These are phyloP conservation scores for Cabera pusaria DNA, from an alignment of 2,888 invertebrate species.

Conservation along the genomic window DNA sequence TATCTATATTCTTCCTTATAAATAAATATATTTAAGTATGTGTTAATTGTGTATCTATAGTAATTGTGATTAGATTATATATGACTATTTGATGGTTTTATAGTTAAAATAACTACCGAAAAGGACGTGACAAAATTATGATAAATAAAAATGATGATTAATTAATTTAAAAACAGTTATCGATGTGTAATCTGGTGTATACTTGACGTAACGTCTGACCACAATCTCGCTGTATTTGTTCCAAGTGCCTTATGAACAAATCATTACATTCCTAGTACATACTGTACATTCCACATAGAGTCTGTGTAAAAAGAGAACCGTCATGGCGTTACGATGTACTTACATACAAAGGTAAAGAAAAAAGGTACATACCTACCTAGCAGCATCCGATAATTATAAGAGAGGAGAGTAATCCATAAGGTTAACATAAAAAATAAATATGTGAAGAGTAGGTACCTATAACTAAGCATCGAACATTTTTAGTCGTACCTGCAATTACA, in stretches of 20 bases:
- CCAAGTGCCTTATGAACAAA: slow-evolving; percentile 81
- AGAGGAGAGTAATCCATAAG: too few relatives aligned
- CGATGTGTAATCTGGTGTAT: slow-evolving; percentile 27
- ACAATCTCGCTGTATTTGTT: slow-evolving; percentile 73
- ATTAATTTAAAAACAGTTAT: slow-evolving; percentile 25
- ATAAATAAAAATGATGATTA: slow-evolving; percentile 30
- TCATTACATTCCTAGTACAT: slow-evolving; percentile 65
- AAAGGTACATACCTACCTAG: too few relatives aligned
- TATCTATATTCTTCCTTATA: slow-evolving; percentile 51
- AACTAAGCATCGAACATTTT: too few relatives aligned
- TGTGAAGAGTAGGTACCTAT: too few relatives aligned
- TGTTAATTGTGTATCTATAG: slow-evolving; percentile 57
- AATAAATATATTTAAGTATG: slow-evolving; percentile 49
- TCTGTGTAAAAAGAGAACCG: too few relatives aligned
- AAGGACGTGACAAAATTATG: slow-evolving; percentile 30
- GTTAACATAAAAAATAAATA: too few relatives aligned
- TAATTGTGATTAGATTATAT: slow-evolving; percentile 41
- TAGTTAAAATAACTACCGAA: slow-evolving; percentile 42
- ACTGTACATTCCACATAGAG: slow-evolving; percentile 66
- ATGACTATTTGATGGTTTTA: slow-evolving; percentile 66
- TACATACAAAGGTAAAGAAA: too few relatives aligned
- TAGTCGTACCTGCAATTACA: too few relatives aligned
- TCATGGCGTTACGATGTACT: too few relatives aligned
- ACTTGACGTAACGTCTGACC: slow-evolving; percentile 43
- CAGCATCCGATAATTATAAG: too few relatives aligned